Percentiles rank a stretch among this genome's conserved stretches.
These are phyloP conservation scores for Vidua chalybeata DNA, from an alignment of 2,113 vertebrate species.

Conservation along the genomic window DNA sequence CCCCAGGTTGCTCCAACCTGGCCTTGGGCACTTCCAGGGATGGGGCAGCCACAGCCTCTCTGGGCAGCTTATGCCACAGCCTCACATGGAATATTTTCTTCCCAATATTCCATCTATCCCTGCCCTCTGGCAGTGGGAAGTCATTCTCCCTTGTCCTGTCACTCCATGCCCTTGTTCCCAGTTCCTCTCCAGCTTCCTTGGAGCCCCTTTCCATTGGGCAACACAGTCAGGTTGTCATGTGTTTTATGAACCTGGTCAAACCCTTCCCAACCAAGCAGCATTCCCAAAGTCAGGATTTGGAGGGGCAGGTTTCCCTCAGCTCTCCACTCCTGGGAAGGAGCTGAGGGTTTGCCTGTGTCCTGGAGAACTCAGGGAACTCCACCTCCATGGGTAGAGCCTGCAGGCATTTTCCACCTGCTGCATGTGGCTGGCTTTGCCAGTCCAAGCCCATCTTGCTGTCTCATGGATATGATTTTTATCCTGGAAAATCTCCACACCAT, in stretches of 20 bases:
- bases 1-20: neutral
- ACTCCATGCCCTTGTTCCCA: neutral
- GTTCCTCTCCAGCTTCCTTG: neutral
- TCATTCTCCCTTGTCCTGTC: neutral
- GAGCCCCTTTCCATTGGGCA: neutral
- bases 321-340: neutral
- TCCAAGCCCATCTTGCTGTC: neutral
- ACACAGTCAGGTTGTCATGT: neutral
- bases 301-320: neutral
- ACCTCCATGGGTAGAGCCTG: neutral
- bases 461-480: neutral
- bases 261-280: neutral
- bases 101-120: too few species aligned
- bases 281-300: neutral
- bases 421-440: neutral
- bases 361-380: neutral
- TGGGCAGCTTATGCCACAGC: rapidly evolving
- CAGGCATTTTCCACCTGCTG: neutral
- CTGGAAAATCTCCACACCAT: neutral
- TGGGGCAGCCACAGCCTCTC: neutral
- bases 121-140: neutral
- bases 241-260: neutral
- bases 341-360: neutral
- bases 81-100: neutral
- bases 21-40: neutral